Evolutionary conservation across 2,797 vertebrate genomes (phyloP).

Genomic region (Anisognathus igniventris): DNA sequence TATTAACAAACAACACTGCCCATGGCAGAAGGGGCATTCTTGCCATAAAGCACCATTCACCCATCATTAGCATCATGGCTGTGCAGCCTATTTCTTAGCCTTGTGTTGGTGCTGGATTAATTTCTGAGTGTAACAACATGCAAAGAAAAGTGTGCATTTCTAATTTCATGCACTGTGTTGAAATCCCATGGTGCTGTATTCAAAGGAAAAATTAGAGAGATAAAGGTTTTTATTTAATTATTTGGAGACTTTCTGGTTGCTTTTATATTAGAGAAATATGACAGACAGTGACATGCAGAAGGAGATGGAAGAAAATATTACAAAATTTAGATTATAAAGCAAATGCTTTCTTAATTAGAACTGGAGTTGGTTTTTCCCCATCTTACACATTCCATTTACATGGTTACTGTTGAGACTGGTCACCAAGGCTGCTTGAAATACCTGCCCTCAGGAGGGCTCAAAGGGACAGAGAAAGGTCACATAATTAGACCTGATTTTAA

Average conservation of each 20-base stretch:
- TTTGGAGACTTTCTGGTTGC: constrained; percentile 23
- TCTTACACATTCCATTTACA: constrained; percentile 80
- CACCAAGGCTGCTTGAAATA: constrained; percentile 75
- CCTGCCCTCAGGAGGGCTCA: constrained; percentile 75
- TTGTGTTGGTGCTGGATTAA: constrained; percentile 2
- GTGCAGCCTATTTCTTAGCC: background rate
- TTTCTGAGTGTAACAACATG: background rate
- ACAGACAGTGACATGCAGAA: constrained; percentile 27
- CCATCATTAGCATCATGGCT: background rate
- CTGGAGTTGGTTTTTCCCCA: background rate
- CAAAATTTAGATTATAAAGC: constrained; percentile 30
- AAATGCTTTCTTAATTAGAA: constrained; percentile 18
- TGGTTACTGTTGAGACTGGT: constrained; percentile 81
- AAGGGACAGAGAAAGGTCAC: constrained; percentile 82
- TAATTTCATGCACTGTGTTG: background rate
- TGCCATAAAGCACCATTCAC: background rate
- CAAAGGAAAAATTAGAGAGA: constrained; percentile 3
- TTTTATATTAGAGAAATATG: constrained; percentile 42
- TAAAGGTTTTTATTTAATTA: constrained; percentile 34
- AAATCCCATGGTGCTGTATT: constrained; percentile 21
- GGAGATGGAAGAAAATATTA: constrained; percentile 35
- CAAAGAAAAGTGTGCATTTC: background rate
- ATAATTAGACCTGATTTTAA: constrained; percentile 89
- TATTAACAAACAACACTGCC: background rate
- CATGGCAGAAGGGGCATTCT: background rate